phyloP scores from a whole-genome alignment of 2,797 vertebrate genomes.

The Rhinella marina region DNA sequence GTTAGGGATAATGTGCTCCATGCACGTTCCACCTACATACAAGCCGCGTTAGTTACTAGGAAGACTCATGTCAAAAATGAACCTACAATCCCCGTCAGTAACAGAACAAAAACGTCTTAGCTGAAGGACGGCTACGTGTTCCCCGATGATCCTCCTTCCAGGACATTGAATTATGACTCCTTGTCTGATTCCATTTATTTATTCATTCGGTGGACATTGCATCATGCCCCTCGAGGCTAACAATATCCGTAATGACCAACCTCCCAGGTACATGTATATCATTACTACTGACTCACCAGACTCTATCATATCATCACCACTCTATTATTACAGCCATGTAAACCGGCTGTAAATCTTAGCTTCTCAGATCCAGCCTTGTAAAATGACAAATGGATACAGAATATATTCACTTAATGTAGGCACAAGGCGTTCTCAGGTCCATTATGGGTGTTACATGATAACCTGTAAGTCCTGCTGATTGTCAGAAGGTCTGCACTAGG shows the following conservation, averaged over 20 bases:
- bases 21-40: not conserved
- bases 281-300: not conserved
- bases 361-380: not conserved
- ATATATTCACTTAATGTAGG: not conserved
- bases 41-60: not conserved
- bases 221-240: not conserved
- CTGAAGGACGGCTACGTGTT: not conserved
- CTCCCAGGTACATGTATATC: not conserved
- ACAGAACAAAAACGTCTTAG: not conserved
- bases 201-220: not conserved
- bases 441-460: too few species aligned
- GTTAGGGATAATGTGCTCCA: not conserved
- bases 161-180: not conserved
- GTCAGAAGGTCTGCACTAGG: too few species aligned
- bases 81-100: not conserved
- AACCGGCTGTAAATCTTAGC: too few species aligned
- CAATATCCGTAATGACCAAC: not conserved
- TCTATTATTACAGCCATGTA: not conserved
- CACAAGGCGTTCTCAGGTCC: too few species aligned
- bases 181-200: too few species aligned
- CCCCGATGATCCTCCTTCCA: not conserved
- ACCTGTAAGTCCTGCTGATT: too few species aligned
- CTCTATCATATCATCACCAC: not conserved
- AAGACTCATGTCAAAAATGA: not conserved
- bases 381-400: not conserved